Conservation (phyloP, 2,888 invertebrate genomes). For the Drosophila fulvimacula region DNA sequence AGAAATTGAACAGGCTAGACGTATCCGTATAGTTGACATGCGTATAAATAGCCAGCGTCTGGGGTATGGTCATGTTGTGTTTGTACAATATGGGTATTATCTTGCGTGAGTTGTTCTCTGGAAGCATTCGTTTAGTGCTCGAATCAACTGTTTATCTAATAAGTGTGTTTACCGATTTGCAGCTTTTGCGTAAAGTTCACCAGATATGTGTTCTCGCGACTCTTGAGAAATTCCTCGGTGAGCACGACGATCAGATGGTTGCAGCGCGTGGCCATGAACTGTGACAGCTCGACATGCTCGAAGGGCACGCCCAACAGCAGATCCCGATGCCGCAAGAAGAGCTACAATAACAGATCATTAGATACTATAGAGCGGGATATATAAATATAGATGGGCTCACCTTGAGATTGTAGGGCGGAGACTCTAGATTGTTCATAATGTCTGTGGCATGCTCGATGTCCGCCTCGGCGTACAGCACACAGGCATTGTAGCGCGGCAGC, state of each 20-base stretch:
- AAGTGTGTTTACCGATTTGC: conserved; percentile 89
- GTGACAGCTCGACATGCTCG: conserved; percentile 90
- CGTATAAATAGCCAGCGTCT: conserved; percentile 88
- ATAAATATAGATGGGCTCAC: conserved; percentile 82
- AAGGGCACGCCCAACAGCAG: conserved; percentile 89
- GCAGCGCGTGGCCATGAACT: conserved; percentile 91
- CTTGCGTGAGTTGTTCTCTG: conserved; percentile 87
- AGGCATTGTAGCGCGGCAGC: conserved; percentile 91
- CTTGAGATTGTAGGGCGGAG: conserved; percentile 86
- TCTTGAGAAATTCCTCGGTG: conserved; percentile 91
- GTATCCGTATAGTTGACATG: conserved; percentile 87
- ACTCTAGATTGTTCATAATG: conserved; percentile 87
- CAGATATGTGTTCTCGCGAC: conserved; percentile 91
- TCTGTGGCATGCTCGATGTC: conserved; percentile 90
- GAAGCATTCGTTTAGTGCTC: neutral
- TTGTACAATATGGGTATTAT: conserved; percentile 90
- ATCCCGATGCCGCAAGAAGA: conserved; percentile 91
- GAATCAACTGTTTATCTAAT: neutral
- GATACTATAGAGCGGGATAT: neutral
- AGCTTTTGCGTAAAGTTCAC: conserved; percentile 92
- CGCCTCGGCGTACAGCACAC: conserved; percentile 90
- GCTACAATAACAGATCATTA: conserved; percentile 83
- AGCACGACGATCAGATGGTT: conserved; percentile 91
- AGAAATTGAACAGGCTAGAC: conserved; percentile 88
- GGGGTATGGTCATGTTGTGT: conserved; percentile 87